Evolutionary conservation across 2,113 vertebrate genomes (phyloP).

Genomic region (Triplophysa dalaica): DNA sequence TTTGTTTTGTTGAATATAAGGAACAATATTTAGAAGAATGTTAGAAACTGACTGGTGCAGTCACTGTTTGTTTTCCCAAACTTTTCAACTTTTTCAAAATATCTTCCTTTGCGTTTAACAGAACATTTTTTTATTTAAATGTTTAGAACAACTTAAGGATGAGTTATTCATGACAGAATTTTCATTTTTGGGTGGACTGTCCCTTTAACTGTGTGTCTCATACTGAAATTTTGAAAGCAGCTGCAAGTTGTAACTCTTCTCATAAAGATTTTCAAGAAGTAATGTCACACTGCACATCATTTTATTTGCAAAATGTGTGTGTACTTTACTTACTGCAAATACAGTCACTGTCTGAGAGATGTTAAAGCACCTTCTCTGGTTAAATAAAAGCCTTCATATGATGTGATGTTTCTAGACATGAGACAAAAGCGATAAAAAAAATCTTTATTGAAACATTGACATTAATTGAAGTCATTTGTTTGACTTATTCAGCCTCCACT

Average conservation of each 20-base stretch:
- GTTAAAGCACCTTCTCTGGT: neutral
- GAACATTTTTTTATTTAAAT: too few relatives aligned
- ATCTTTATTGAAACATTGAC: neutral
- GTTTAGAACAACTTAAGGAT: too few relatives aligned
- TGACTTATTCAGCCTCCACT: neutral
- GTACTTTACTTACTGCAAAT: neutral
- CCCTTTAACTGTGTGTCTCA: too few relatives aligned
- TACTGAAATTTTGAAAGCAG: constrained; percentile 5
- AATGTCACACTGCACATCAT: constrained; percentile 12
- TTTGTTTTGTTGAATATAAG: too few relatives aligned
- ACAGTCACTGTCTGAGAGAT: neutral
- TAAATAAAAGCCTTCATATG: neutral
- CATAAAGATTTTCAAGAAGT: neutral
- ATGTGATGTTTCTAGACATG: neutral
- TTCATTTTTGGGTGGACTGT: too few relatives aligned
- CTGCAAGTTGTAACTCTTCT: constrained; percentile 31
- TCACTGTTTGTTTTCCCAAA: too few relatives aligned
- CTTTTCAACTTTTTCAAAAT: too few relatives aligned
- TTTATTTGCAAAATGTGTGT: constrained; percentile 12
- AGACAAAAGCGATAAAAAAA: neutral
- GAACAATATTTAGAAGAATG: too few relatives aligned
- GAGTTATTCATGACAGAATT: too few relatives aligned
- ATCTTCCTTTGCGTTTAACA: too few relatives aligned
- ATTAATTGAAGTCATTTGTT: neutral
- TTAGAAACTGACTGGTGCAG: too few relatives aligned